These are phyloP conservation scores for Pheosia gnoma DNA, from an alignment of 2,888 invertebrate species.

Conservation along the genomic window DNA sequence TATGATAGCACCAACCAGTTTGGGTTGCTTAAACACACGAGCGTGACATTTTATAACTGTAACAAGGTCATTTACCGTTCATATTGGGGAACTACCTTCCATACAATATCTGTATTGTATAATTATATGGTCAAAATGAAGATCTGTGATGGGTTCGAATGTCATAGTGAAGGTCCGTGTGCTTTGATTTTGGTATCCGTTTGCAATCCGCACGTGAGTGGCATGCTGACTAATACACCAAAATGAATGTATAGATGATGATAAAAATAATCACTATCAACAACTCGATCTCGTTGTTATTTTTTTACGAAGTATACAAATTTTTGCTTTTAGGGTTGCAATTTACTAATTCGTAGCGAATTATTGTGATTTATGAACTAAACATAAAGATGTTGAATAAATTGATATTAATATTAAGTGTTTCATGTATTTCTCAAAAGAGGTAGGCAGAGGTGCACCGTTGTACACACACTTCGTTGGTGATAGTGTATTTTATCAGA, in stretches of 20 bases:
- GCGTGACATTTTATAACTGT: constrained; percentile 80
- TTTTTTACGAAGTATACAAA: not conserved
- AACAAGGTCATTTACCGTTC: constrained; percentile 77
- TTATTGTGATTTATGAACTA: not conserved
- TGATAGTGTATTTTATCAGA: no score
- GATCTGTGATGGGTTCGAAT: constrained; percentile 62
- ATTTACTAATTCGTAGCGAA: not conserved
- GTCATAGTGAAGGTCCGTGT: constrained; percentile 60
- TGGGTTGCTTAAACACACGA: constrained; percentile 66
- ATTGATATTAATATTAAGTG: no score
- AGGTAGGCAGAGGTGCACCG: no score
- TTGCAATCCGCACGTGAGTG: constrained; percentile 32
- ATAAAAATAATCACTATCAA: not conserved
- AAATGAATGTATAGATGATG: not conserved
- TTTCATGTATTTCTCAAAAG: no score
- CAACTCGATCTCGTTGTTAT: not conserved
- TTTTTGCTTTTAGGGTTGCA: not conserved
- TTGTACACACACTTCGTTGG: no score
- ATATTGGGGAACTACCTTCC: constrained; percentile 67
- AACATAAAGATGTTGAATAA: not conserved
- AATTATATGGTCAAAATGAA: constrained; percentile 58
- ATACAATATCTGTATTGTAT: constrained; percentile 43
- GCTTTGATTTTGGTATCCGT: constrained; percentile 46
- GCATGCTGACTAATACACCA: constrained; percentile 20
- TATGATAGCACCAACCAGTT: constrained; percentile 59